Base-by-base conservation (phyloP, 2,888 invertebrate species). In the Diarsia brunnea region DNA sequence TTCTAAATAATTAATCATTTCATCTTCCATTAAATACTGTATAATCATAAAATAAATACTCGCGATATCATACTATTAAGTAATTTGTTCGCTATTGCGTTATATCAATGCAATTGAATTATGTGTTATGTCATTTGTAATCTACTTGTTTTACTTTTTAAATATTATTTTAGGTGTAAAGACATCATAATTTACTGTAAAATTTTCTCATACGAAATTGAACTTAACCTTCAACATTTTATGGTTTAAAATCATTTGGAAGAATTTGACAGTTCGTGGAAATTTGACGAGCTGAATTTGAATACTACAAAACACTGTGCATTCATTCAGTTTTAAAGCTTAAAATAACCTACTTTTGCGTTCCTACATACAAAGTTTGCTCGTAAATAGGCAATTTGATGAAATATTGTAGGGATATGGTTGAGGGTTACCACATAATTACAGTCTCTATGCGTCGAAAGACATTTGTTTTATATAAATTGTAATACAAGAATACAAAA, bases 91-190 rank as follows among this genome's bases (percentile, higher is more conserved):
- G 49, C 12, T 55, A 69, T 55, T 67, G 55, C 66, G 27, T 38
- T 27, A n/a, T 14, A 12, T 11, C 27, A 65, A 81, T 81, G 82
- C 53, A 65, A 55, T 27, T 8, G 2, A 53, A 73, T 80, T 64
- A 65, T 78, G 31, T 73, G n/a, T 75, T 66, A 69, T 60, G 65
- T 60, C 63, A 68, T 78, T 61, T 82, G 2, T 82, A 82, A 77
- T 72, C 68, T 61, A 73, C 66, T 51, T 71, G 12, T 78, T 43
- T 51, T 38, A n/a, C 58, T 63, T 51, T 81, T 82, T 77, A 71
- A 47, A 60, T 68, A 21, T 51, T 75, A 19, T 21, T 63, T 82
- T 67, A n/a, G 14, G 12, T 43, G 43, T 53, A 24, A 21, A 47
- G 51, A 16, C 61, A 49, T 31, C 47, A 19, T 1, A 70, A 0